Evolutionary conservation across 1,140 invertebrate species (phyloP), one percentile per base, ranked within the genome.

Genomic region (Acromyrmex charruanus): DNA sequence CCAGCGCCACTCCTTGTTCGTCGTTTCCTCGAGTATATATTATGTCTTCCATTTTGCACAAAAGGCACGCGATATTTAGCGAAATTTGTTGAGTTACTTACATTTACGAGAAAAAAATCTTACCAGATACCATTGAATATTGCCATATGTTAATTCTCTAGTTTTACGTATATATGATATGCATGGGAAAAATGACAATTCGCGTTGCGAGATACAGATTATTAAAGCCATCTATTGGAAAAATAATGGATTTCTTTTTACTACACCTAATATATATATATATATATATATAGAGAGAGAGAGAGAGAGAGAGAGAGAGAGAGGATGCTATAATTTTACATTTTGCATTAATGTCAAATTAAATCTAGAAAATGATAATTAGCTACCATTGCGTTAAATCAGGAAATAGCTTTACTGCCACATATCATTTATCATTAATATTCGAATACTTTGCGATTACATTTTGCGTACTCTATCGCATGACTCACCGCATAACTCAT

Each of bases 1-100:
- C 74, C 75, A 88, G 69, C 85, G 81, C 35, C 39, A 16, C 86
- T 90, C 63, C 75, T 90, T 91, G 86, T 86, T 80, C 77, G 21
- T 21, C 86, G 68, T 61, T 72, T 85, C 53, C 61, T 63, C 80
- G 75, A 31, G 25, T 61, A 51, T 28, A 53, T 44, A 5, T 65
- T 61, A n/a, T 25, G 51, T 69, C 85, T 81, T 86, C 35, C 31
- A 63, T 86, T 82, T 68, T 21, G 25, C 77, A 39, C 66, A 86
- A 82, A 82, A 51, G 71, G 49, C 18, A 55, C 18, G 39, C 18
- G 25, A 31, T 55, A 68, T 69, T 80, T 86, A 35, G 53, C 39
- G n/a, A 58, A 75, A 84, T 49, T 84, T 63, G 69, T 28, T 44
- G 55, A 58, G 4, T 51, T 18, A 68, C 12, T 44, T 44, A 6